A percentile compares a stretch with the other conserved stretches of the same genome.
These are phyloP conservation scores for Brachyptera risi DNA, from an alignment of 2,888 invertebrate genomes.

Conservation along the genomic window DNA sequence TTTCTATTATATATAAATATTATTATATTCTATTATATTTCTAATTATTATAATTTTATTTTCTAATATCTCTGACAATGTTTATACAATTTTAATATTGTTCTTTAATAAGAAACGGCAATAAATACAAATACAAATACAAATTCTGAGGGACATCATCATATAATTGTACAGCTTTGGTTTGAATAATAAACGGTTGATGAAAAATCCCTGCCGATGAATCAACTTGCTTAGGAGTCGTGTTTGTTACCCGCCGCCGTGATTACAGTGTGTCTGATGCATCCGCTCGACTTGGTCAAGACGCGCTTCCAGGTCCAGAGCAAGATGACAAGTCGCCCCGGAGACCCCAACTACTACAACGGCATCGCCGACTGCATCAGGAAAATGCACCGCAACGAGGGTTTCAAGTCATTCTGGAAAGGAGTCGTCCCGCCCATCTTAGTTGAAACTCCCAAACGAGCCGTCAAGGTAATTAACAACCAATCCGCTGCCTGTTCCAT, in stretches of 20 bases:
- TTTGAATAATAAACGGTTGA: too few relatives aligned
- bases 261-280: slow-evolving; percentile 88
- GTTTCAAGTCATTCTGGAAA: slow-evolving; percentile 82
- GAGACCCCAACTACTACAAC: slow-evolving; percentile 59
- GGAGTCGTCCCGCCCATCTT: slow-evolving; percentile 90
- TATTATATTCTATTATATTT: too few relatives aligned
- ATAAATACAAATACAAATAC: too few relatives aligned
- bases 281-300: slow-evolving; percentile 90
- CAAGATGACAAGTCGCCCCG: slow-evolving; percentile 37
- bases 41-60: too few relatives aligned
- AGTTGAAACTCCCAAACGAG: slow-evolving; percentile 92
- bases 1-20: too few relatives aligned
- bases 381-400: slow-evolving; percentile 86
- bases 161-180: too few relatives aligned
- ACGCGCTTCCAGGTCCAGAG: slow-evolving; percentile 78
- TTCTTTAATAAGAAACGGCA: too few relatives aligned
- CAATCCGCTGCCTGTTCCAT: not conserved
- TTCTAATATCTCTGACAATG: too few relatives aligned
- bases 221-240: not conserved
- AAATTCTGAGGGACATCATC: too few relatives aligned
- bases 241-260: too few relatives aligned
- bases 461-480: slow-evolving; percentile 69
- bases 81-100: too few relatives aligned
- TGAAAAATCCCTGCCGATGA: not conserved
- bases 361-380: slow-evolving; percentile 83